Evolutionary conservation across 2,797 vertebrate species (phyloP).

Genomic region (Centropyge bicolor): DNA sequence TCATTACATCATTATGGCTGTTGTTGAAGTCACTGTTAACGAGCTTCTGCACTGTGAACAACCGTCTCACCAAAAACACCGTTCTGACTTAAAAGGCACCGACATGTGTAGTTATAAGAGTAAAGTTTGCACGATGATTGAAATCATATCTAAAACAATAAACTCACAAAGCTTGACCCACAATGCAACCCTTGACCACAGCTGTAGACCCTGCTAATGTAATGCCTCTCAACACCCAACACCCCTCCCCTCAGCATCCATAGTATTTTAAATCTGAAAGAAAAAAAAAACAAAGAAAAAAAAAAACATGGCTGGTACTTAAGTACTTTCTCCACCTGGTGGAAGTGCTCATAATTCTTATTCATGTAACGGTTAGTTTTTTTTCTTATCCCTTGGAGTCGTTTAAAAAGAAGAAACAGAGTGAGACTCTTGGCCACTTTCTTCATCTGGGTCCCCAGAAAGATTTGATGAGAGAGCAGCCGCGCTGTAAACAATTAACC

Average conservation of each 20-base stretch:
- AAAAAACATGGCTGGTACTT: slow-evolving; percentile 50
- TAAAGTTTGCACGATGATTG: slow-evolving; percentile 53
- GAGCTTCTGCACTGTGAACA: neutral
- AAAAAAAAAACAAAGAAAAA: slow-evolving; percentile 7
- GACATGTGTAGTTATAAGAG: slow-evolving; percentile 42
- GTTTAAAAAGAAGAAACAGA: slow-evolving; percentile 37
- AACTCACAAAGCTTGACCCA: slow-evolving; percentile 41
- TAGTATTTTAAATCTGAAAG: slow-evolving; percentile 29
- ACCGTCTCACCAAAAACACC: slow-evolving; percentile 27
- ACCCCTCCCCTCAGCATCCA: slow-evolving; percentile 39
- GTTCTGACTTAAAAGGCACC: slow-evolving; percentile 67
- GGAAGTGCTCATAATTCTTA: slow-evolving; percentile 58
- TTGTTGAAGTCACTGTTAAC: slow-evolving; percentile 9
- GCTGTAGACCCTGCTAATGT: slow-evolving; percentile 36
- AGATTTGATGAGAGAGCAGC: slow-evolving; percentile 54
- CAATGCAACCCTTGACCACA: slow-evolving; percentile 36
- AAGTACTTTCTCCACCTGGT: slow-evolving; percentile 53
- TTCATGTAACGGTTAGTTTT: slow-evolving; percentile 13
- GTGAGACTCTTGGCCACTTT: slow-evolving; percentile 56
- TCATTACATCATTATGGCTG: slow-evolving; percentile 10
- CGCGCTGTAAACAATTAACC: slow-evolving; percentile 76
- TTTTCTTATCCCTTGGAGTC: slow-evolving; percentile 62
- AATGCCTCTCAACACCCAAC: slow-evolving; percentile 46
- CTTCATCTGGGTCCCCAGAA: slow-evolving; percentile 68
- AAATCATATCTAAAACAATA: slow-evolving; percentile 37